Conservation (phyloP, 2,113 vertebrate species). For the Phaethon lepturus region DNA sequence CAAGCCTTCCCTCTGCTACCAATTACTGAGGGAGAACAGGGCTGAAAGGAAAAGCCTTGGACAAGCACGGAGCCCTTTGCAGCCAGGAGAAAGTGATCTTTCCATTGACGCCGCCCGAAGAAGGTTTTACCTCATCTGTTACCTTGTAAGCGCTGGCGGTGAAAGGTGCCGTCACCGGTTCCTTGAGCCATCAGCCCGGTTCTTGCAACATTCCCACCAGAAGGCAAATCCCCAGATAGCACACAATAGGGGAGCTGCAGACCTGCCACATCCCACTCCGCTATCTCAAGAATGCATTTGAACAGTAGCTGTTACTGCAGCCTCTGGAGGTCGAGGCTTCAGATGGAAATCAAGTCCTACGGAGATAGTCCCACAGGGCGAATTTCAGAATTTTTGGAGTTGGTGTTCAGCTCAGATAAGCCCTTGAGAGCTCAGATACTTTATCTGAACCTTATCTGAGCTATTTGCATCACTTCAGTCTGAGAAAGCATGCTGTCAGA, state of each 20-base stretch:
- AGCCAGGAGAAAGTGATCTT: conserved; percentile 25
- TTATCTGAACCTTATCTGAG: conserved; percentile 68
- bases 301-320: conserved; percentile 35
- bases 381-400: conserved; percentile 42
- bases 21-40: not conserved
- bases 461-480: conserved; percentile 66
- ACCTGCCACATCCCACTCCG: not conserved
- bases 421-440: conserved; percentile 39
- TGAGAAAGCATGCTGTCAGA: conserved; percentile 35
- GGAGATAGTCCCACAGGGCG: conserved; percentile 43
- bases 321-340: conserved; percentile 9
- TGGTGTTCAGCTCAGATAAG: conserved; percentile 53
- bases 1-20: not conserved
- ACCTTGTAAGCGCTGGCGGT: not conserved
- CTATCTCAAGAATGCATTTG: conserved; percentile 64
- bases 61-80: not conserved
- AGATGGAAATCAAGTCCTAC: conserved; percentile 30
- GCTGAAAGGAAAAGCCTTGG: not conserved
- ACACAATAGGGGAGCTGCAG: not conserved
- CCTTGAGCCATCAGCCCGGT: not conserved
- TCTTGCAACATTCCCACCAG: conserved; percentile 32
- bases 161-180: conserved; percentile 49
- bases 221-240: conserved; percentile 20
- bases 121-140: not conserved
- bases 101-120: fast-evolving